Evolutionary conservation across 64 coral and sea anemone species (phyloP).

Genomic region (Trachythela sp.): DNA sequence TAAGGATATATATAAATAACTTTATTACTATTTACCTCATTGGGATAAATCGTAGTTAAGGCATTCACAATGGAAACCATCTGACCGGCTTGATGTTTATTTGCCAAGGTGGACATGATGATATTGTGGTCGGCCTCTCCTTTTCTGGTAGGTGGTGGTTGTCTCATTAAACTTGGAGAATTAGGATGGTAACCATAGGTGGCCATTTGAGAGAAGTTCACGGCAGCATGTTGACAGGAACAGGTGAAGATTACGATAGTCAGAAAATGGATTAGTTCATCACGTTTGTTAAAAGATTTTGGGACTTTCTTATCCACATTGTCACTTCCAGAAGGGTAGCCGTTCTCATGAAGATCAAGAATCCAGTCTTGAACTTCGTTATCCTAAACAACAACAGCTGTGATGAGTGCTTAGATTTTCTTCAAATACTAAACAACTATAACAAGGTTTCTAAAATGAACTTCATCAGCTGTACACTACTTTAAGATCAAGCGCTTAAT

Average conservation of each 20-base stretch:
- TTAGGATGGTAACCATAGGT: conserved; percentile 16
- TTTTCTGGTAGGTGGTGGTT: conserved; percentile 46
- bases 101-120: conserved; percentile 26
- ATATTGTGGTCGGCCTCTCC: neutral
- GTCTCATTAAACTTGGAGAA: conserved; percentile 43
- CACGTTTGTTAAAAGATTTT: conserved; percentile 6
- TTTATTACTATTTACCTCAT: conserved; percentile 39
- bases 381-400: conserved; percentile 3
- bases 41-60: conserved; percentile 34
- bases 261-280: neutral
- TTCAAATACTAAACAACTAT: too few relatives aligned
- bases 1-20: neutral
- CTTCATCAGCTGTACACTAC: too few relatives aligned
- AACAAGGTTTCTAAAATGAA: too few relatives aligned
- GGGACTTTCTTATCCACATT: conserved; percentile 51
- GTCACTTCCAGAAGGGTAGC: conserved; percentile 34
- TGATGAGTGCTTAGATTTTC: neutral
- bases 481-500: too few relatives aligned
- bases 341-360: conserved; percentile 55
- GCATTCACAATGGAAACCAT: conserved; percentile 27
- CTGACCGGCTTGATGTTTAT: conserved; percentile 34
- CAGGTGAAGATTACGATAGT: neutral
- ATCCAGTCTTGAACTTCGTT: conserved; percentile 53
- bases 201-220: conserved; percentile 19
- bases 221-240: conserved; percentile 30